Conservation (phyloP, 2,888 invertebrate species). For the Caenorhabditis japonica region DNA sequence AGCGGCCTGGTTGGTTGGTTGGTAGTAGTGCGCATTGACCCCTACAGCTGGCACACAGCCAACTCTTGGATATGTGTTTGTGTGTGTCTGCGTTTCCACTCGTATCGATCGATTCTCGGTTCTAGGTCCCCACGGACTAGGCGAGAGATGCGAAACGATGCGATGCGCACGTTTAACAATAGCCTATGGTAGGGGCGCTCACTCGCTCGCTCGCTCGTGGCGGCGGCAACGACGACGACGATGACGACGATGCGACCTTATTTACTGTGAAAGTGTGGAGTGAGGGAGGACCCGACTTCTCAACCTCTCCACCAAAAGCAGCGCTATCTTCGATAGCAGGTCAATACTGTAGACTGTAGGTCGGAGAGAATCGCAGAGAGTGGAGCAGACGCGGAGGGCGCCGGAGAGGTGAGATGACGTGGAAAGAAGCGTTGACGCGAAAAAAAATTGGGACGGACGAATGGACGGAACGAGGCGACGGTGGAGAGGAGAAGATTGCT, state of each 20-base stretch:
- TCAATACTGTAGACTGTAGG: too few relatives aligned
- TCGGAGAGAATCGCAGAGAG: too few relatives aligned
- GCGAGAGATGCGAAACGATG: conserved; percentile 14
- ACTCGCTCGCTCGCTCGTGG: conserved; percentile 29
- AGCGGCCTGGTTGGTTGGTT: not conserved
- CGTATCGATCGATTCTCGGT: conserved; percentile 31
- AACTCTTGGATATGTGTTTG: conserved; percentile 31
- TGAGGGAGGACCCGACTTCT: not conserved
- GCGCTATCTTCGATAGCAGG: too few relatives aligned
- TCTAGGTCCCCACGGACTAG: conserved; percentile 13
- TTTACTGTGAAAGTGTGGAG: conserved; percentile 44
- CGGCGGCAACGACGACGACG: too few relatives aligned
- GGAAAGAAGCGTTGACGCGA: too few relatives aligned
- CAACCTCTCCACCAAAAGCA: too few relatives aligned
- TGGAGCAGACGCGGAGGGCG: too few relatives aligned
- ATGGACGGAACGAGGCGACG: too few relatives aligned
- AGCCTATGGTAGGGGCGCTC: conserved; percentile 5
- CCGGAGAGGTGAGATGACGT: too few relatives aligned
- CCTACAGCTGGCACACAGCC: conserved; percentile 50
- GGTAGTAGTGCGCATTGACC: conserved; percentile 33
- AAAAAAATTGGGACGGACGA: too few relatives aligned
- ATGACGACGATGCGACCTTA: too few relatives aligned
- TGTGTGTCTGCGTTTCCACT: conserved; percentile 27
- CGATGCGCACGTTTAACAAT: conserved; percentile 37
- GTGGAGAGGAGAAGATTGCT: conserved; percentile 23